phyloP scores from a whole-genome alignment of 30 jellyfish, hydroid and myxozoan species.

The Aurelia sp. region DNA sequence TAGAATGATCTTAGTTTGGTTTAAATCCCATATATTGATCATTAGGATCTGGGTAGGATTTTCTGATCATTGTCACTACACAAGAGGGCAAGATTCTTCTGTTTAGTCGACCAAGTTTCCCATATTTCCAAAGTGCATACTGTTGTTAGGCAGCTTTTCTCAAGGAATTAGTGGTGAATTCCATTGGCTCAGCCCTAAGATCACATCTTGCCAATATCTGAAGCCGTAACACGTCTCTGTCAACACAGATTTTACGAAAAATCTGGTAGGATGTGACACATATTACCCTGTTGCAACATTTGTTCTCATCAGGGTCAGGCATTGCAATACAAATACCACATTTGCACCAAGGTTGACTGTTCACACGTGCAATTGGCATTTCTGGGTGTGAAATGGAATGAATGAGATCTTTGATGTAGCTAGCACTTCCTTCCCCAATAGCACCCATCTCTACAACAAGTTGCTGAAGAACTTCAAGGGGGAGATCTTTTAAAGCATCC shows the following conservation, averaged over 20 bases:
- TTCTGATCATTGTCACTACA: slow-evolving; percentile 16
- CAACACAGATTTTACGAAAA: slow-evolving; percentile 11
- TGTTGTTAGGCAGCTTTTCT: slow-evolving; percentile 32
- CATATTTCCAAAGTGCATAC: slow-evolving; percentile 13
- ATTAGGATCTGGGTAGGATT: slow-evolving; percentile 24
- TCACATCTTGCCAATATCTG: slow-evolving; percentile 18
- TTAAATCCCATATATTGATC: slow-evolving; percentile 25
- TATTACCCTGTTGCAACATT: slow-evolving; percentile 20
- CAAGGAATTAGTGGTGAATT: slow-evolving; percentile 7
- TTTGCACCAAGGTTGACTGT: slow-evolving; percentile 34
- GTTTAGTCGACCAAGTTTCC: slow-evolving; percentile 28
- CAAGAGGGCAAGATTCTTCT: slow-evolving; percentile 33
- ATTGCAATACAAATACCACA: slow-evolving; percentile 21
- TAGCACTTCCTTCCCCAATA: too few species aligned
- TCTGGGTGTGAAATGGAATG: not conserved
- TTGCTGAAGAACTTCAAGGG: too few species aligned
- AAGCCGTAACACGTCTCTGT: slow-evolving; percentile 2
- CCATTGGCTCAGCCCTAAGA: slow-evolving; percentile 26
- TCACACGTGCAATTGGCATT: not conserved
- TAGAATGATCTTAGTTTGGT: slow-evolving; percentile 4
- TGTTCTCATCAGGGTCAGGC: slow-evolving; percentile 15
- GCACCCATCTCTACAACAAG: too few species aligned
- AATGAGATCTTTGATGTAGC: too few species aligned
- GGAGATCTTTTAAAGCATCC: too few species aligned
- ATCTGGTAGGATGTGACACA: slow-evolving; percentile 17